phyloP scores from a whole-genome alignment of 2,888 invertebrate genomes.

The Chaetogeoica ovagalla region DNA sequence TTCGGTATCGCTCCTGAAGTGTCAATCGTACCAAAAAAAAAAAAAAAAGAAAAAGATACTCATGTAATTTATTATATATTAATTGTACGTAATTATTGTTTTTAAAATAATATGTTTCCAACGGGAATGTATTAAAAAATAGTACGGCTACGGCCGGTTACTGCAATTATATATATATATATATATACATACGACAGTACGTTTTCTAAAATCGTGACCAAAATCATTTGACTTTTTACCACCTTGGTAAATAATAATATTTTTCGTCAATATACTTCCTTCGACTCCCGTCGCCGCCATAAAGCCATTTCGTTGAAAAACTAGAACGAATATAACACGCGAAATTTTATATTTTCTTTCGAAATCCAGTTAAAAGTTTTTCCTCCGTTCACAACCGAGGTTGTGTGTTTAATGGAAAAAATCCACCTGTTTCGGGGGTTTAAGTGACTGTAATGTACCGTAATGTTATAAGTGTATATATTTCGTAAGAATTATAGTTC shows the following conservation, averaged over 20 bases:
- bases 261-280: constrained; percentile 6
- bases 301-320: constrained; percentile 2
- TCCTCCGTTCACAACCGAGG: constrained; percentile 18
- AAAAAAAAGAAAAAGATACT: too few relatives aligned
- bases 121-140: too few relatives aligned
- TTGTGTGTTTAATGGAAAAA: constrained; percentile 9
- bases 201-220: not conserved
- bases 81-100: too few relatives aligned
- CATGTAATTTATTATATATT: too few relatives aligned
- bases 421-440: constrained; percentile 23
- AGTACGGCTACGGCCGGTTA: too few relatives aligned
- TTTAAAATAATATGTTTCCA: too few relatives aligned
- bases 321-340: constrained; percentile 9
- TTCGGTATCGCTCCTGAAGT: too few relatives aligned
- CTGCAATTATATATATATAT: too few relatives aligned
- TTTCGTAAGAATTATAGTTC: constrained; percentile 26
- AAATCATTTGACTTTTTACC: not conserved
- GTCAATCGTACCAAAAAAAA: too few relatives aligned
- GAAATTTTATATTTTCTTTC: constrained; percentile 30
- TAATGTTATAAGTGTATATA: not conserved
- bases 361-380: constrained; percentile 40
- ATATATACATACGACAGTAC: too few relatives aligned
- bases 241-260: not conserved
- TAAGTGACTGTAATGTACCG: constrained; percentile 33
- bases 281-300: not conserved